Conservation (phyloP, 2,797 vertebrate genomes). For the Bradypodion pumilum region DNA sequence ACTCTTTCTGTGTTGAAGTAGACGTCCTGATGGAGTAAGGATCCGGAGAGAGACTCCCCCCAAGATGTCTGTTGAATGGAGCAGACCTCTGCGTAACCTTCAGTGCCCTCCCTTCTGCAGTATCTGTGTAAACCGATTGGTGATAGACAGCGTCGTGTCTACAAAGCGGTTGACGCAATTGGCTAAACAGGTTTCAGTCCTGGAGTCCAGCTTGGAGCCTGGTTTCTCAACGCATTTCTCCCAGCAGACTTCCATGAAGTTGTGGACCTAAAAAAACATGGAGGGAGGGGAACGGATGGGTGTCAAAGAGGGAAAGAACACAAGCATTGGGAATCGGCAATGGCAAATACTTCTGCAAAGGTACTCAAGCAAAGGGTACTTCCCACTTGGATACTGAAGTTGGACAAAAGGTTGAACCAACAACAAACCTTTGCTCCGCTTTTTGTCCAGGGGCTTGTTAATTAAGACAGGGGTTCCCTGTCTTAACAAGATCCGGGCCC, state of each 20-base stretch:
- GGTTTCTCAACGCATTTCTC: conserved; percentile 90
- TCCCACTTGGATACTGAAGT: not conserved
- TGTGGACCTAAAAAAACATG: conserved; percentile 81
- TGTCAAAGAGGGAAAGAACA: too few species aligned
- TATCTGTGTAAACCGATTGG: conserved; percentile 90
- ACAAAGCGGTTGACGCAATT: conserved; percentile 91
- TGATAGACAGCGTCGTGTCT: conserved; percentile 87
- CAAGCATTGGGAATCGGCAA: not conserved
- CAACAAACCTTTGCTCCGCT: too few species aligned
- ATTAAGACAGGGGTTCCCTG: too few species aligned
- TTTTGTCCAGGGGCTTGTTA: too few species aligned
- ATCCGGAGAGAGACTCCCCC: too few species aligned
- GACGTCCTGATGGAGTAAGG: not conserved
- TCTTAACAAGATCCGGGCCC: too few species aligned
- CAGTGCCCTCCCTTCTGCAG: conserved; percentile 88
- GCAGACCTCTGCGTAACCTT: not conserved
- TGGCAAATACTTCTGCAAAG: too few species aligned
- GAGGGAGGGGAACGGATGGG: not conserved
- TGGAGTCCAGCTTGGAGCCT: conserved; percentile 83
- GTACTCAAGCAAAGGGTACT: too few species aligned
- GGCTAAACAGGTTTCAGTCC: conserved; percentile 86
- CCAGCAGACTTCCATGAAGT: conserved; percentile 91
- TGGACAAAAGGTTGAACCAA: not conserved
- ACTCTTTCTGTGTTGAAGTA: not conserved
- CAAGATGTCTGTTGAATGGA: not conserved